phyloP scores from a whole-genome alignment of 2,113 vertebrate species.

The Hydropotes inermis region DNA sequence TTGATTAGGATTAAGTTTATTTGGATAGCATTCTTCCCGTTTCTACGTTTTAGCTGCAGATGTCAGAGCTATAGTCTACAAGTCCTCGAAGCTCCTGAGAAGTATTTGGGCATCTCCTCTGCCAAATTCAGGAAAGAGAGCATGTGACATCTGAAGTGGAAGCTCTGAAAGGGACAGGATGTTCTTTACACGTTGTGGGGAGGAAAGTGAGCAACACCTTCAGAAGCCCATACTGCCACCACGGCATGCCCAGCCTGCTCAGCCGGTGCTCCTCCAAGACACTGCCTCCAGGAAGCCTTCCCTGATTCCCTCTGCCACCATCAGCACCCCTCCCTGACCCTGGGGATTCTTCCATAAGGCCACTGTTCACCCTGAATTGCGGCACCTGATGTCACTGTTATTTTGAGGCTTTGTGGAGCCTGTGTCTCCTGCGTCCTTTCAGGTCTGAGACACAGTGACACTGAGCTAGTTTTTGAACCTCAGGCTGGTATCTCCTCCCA shows the following conservation, averaged over 20 bases:
- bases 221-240: background rate
- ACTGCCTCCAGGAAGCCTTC: conserved; percentile 19
- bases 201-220: background rate
- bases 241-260: background rate
- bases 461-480: background rate
- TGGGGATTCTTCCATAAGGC: background rate
- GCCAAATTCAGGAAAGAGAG: background rate
- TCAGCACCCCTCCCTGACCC: background rate
- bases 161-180: background rate
- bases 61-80: background rate
- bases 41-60: background rate
- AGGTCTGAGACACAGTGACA: background rate
- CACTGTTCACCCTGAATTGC: background rate
- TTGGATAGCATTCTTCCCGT: conserved; percentile 22
- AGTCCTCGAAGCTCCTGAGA: conserved; percentile 38
- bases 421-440: background rate
- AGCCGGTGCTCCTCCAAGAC: background rate
- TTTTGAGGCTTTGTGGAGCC: background rate
- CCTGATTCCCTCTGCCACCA: background rate
- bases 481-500: background rate
- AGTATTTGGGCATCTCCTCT: background rate
- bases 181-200: background rate
- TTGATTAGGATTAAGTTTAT: conserved; percentile 62
- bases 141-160: background rate
- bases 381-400: background rate